Evolutionary conservation across 2,113 vertebrate species (phyloP).

Genomic region (Carollia perspicillata): DNA sequence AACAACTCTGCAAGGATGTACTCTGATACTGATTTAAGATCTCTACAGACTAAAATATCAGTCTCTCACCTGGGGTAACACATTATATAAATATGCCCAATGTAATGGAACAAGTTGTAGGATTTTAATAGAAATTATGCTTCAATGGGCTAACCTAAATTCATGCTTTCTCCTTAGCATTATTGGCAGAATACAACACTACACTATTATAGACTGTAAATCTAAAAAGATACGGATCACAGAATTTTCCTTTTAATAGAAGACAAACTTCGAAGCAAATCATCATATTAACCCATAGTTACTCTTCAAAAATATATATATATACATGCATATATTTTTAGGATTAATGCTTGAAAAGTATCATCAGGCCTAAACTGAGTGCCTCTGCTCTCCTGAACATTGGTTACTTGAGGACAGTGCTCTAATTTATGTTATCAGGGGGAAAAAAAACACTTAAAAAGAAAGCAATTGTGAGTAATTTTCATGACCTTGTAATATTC

Average conservation of each 20-base stretch:
- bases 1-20: neutral
- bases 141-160: neutral
- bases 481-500: neutral
- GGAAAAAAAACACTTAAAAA: neutral
- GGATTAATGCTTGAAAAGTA: neutral
- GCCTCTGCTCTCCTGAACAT: neutral
- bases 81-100: neutral
- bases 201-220: neutral
- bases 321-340: neutral
- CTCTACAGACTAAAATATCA: neutral
- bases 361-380: neutral
- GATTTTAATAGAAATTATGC: neutral
- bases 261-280: neutral
- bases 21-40: neutral
- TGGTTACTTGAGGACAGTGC: neutral
- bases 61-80: neutral
- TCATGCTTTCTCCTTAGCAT: neutral
- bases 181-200: neutral
- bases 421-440: neutral
- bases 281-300: neutral
- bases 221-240: neutral
- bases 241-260: neutral
- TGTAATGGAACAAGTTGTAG: neutral
- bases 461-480: neutral
- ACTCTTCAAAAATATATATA: neutral